These are phyloP conservation scores for Darevskia nairensis DNA, from an alignment of 2,797 vertebrate genomes.

Conservation along the genomic window DNA sequence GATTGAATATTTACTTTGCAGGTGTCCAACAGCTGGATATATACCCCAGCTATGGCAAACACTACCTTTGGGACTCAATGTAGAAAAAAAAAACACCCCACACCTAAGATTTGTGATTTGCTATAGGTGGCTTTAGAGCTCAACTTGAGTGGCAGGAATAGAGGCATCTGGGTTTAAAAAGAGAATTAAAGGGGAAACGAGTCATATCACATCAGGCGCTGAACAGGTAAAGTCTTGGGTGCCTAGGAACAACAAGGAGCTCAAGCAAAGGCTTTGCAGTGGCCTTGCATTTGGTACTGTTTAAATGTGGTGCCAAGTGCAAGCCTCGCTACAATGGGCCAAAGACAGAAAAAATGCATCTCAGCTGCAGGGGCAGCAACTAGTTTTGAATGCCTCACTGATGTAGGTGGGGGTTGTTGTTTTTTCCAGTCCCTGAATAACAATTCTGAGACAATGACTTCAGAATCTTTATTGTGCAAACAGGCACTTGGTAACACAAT, in stretches of 20 bases:
- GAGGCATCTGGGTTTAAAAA: neutral
- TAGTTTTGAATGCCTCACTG: neutral
- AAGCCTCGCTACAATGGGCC: no score
- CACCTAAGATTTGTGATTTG: neutral
- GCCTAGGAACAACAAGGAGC: neutral
- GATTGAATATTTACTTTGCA: neutral
- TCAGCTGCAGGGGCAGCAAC: neutral
- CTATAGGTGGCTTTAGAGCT: neutral
- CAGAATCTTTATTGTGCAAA: slow-evolving; percentile 4
- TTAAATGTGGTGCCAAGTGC: no score
- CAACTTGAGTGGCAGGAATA: neutral
- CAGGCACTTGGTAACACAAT: neutral
- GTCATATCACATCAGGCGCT: neutral
- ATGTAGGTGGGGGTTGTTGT: neutral
- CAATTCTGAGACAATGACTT: neutral
- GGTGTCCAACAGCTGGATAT: neutral
- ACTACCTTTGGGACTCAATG: neutral
- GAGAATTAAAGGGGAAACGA: neutral
- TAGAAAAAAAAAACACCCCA: neutral
- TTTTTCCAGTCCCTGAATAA: neutral
- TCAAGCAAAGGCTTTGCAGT: neutral
- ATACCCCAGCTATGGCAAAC: neutral
- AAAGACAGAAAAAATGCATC: neutral
- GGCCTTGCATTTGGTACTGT: no score
- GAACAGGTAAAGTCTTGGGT: neutral